A percentile compares a stretch with the other conserved stretches of the same genome.
phyloP scores from a whole-genome alignment of 2,888 invertebrate species.

The Poecilobothrus nobilitatus region DNA sequence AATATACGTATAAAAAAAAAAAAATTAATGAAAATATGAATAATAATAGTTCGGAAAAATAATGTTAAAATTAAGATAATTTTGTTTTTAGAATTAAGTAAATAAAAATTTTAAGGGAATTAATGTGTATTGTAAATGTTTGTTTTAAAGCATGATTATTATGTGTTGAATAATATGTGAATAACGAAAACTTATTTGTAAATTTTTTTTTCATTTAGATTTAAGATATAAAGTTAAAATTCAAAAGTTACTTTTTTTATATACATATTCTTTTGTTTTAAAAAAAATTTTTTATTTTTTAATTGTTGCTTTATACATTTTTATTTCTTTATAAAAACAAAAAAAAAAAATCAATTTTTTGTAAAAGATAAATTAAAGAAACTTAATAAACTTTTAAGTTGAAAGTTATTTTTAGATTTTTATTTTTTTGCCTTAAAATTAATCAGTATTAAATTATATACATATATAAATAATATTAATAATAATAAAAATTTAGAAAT shows the following conservation, averaged over 20 bases:
- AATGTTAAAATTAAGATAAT: neutral
- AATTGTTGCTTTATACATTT: neutral
- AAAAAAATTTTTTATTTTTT: neutral
- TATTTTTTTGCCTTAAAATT: no score
- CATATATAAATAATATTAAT: no score
- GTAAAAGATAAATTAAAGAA: neutral
- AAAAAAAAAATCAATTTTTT: no score
- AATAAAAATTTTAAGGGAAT: neutral
- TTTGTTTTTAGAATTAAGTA: neutral
- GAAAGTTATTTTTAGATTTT: no score
- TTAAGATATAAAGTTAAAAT: neutral
- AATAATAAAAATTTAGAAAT: no score
- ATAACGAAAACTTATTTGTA: neutral
- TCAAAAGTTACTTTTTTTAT: neutral
- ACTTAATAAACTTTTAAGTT: neutral
- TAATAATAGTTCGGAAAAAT: neutral
- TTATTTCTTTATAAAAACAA: neutral
- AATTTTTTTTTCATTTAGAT: neutral
- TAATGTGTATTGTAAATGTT: neutral
- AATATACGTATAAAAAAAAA: no score
- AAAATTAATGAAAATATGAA: no score
- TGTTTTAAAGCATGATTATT: constrained; percentile 2
- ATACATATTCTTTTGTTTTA: neutral
- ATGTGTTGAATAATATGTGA: neutral
- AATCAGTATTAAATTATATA: no score